These are phyloP conservation scores for Polydrusus cervinus DNA, from an alignment of 2,888 invertebrate species.

Conservation along the genomic window DNA sequence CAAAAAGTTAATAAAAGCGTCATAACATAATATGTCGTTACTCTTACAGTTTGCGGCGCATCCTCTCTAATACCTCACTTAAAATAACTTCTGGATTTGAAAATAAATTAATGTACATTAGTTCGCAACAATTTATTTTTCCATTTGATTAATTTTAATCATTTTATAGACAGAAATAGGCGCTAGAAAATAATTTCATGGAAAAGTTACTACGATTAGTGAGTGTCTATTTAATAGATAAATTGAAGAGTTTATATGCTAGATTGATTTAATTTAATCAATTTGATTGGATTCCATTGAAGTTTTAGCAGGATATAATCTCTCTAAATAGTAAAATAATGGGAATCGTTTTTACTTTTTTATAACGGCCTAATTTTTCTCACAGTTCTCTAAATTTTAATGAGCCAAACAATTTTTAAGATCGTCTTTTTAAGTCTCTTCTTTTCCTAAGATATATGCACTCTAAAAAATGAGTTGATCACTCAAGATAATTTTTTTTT, in stretches of 20 bases:
- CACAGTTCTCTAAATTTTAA: no score
- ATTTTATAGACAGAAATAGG: constrained; percentile 23
- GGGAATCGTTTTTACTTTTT: no score
- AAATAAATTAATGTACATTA: constrained; percentile 38
- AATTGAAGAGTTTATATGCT: constrained; percentile 21
- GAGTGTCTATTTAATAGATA: constrained; percentile 26
- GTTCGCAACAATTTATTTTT: constrained; percentile 40
- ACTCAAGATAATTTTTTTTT: no score
- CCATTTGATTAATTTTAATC: constrained; percentile 35
- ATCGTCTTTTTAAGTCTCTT: no score
- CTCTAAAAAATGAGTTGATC: no score
- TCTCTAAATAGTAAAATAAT: background rate
- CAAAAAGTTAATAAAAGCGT: no score
- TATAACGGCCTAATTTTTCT: no score
- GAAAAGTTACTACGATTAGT: constrained; percentile 26
- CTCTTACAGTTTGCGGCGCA: background rate
- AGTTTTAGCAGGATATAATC: constrained; percentile 9
- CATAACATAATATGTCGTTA: background rate
- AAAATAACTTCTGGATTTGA: constrained; percentile 31
- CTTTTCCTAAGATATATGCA: no score
- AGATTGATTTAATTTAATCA: constrained; percentile 6
- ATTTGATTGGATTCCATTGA: constrained; percentile 8
- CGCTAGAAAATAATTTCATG: constrained; percentile 31
- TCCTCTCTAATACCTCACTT: constrained; percentile 21
- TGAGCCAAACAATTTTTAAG: no score